Conservation (phyloP, 1,140 invertebrate genomes). For the Dendroctonus valens region DNA sequence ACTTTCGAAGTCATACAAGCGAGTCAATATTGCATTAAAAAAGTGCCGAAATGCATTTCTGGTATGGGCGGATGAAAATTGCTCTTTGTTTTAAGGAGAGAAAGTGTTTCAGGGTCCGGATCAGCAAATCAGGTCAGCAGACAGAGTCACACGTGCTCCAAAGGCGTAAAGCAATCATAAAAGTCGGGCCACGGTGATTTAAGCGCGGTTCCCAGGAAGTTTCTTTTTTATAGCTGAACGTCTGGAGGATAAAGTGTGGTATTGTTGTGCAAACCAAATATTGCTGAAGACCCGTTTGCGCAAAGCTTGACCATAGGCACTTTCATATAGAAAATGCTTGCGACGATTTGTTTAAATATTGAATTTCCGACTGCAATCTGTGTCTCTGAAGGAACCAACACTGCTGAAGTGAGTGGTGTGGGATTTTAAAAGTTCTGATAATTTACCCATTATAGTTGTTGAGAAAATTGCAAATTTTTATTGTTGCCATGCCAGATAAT, state of each 20-base stretch:
- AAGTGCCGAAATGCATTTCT: too few species aligned
- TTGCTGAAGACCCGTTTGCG: not conserved
- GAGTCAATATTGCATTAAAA: too few species aligned
- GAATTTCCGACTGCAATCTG: not conserved
- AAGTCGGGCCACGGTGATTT: slow-evolving; percentile 5
- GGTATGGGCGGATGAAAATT: too few species aligned
- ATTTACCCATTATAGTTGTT: too few species aligned
- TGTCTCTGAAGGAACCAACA: too few species aligned
- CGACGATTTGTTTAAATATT: not conserved
- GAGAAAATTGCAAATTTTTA: too few species aligned
- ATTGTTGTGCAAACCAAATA: slow-evolving; percentile 11
- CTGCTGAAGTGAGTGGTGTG: too few species aligned
- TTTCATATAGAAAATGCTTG: too few species aligned
- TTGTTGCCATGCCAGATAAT: too few species aligned
- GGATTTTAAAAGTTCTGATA: too few species aligned
- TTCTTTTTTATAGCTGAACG: slow-evolving; percentile 6
- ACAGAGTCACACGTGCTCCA: slow-evolving; percentile 11
- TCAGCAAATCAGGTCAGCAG: slow-evolving; percentile 2
- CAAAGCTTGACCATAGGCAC: too few species aligned
- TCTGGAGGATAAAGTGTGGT: slow-evolving; percentile 8
- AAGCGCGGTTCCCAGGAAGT: slow-evolving; percentile 14
- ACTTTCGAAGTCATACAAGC: too few species aligned
- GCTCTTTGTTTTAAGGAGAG: slow-evolving; percentile 12
- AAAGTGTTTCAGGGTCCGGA: slow-evolving; percentile 6
- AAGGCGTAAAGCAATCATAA: slow-evolving; percentile 16